Conservation (phyloP, 2,888 invertebrate species). For the Drosophila gaucha region DNA sequence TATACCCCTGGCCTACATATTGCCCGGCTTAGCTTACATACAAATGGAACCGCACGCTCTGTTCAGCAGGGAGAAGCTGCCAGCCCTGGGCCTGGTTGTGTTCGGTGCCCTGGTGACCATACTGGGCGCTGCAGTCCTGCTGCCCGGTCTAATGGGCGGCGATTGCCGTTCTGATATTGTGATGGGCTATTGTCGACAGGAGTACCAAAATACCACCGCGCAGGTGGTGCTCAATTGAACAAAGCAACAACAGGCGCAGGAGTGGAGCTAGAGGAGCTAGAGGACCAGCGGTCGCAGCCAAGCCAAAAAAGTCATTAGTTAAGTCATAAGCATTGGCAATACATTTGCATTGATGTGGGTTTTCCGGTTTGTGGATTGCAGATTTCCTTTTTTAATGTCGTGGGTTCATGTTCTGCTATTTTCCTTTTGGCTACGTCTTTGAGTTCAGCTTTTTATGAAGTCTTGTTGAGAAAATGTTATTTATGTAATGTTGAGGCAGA, state of each 20-base stretch:
- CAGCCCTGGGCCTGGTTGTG: constrained; percentile 88
- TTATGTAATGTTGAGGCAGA: background rate
- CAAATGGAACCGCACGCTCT: constrained; percentile 90
- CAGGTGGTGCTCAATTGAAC: constrained; percentile 45
- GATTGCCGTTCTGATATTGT: constrained; percentile 84
- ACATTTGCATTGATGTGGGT: constrained; percentile 48
- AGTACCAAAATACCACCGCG: constrained; percentile 72
- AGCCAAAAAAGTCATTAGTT: constrained; percentile 61
- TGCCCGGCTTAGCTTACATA: constrained; percentile 92
- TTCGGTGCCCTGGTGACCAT: constrained; percentile 87
- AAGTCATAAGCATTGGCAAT: constrained; percentile 49
- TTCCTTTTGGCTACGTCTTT: background rate
- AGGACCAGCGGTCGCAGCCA: constrained; percentile 12
- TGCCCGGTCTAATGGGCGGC: constrained; percentile 83
- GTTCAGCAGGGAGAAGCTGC: constrained; percentile 88
- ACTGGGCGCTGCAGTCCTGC: constrained; percentile 82
- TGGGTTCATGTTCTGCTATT: constrained; percentile 1
- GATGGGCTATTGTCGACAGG: constrained; percentile 83
- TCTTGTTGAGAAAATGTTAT: constrained; percentile 2
- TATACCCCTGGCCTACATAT: constrained; percentile 92
- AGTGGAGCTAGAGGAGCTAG: background rate
- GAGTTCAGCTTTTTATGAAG: background rate
- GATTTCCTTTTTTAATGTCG: constrained; percentile 1
- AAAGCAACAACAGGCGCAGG: background rate
- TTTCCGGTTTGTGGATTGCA: constrained; percentile 9